A percentile compares a stretch with the other conserved stretches of the same genome.
phyloP scores from a whole-genome alignment of 2,797 vertebrate genomes.

The Chiloscyllium punctatum region DNA sequence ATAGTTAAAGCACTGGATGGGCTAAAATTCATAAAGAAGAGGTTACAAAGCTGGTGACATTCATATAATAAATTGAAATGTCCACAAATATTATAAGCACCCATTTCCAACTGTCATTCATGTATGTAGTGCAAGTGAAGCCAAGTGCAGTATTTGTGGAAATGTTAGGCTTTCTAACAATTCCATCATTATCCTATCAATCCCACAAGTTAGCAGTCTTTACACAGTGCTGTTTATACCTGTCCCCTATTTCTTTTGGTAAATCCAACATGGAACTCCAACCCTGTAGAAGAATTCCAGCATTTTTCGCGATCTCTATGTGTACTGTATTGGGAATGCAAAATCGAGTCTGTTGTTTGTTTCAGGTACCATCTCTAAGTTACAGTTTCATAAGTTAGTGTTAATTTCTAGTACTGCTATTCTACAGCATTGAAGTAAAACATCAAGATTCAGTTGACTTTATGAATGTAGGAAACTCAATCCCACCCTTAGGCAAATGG shows the following conservation, averaged over 20 bases:
- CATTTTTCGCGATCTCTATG: background rate
- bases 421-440: background rate
- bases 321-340: background rate
- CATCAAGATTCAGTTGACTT: background rate
- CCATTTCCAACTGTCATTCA: background rate
- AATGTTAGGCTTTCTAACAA: background rate
- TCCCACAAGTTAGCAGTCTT: background rate
- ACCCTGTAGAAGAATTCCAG: background rate
- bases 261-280: background rate
- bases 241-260: background rate
- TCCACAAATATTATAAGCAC: background rate
- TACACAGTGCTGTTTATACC: background rate
- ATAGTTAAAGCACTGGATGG: too few species aligned
- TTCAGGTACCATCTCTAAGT: background rate
- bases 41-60: background rate
- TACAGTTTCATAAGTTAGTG: background rate
- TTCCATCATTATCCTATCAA: background rate
- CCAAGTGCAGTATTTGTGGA: background rate
- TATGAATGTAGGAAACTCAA: background rate
- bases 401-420: background rate
- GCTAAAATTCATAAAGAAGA: background rate
- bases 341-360: background rate
- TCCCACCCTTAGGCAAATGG: background rate
- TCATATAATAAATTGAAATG: background rate
- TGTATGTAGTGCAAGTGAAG: background rate